Conservation (phyloP, 1,140 invertebrate genomes). For the Psilanteris sp. region DNA sequence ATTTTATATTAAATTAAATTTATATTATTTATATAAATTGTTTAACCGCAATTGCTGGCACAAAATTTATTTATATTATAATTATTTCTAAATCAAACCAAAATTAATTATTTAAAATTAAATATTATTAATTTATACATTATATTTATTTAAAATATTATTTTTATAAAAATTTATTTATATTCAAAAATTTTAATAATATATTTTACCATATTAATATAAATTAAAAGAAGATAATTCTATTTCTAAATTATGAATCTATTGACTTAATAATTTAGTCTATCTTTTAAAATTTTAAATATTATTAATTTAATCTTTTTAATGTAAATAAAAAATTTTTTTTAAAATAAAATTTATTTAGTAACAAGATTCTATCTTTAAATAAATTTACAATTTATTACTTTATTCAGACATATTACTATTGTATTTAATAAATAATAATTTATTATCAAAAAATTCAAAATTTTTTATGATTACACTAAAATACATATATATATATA, state of each 20-base stretch:
- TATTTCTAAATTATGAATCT: constrained; percentile 37
- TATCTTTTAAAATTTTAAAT: constrained; percentile 19
- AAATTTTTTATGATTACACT: too few species aligned
- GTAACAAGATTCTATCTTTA: neutral
- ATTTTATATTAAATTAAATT: constrained; percentile 58
- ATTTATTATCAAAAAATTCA: too few species aligned
- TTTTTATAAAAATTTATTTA: constrained; percentile 12
- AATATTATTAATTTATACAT: constrained; percentile 2
- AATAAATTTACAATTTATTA: constrained; percentile 6
- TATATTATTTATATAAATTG: constrained; percentile 23
- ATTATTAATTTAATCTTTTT: constrained; percentile 18
- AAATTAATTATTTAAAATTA: too few species aligned
- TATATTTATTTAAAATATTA: constrained; percentile 8
- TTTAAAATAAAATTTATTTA: constrained; percentile 22
- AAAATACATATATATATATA: too few species aligned
- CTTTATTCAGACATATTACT: constrained; percentile 12
- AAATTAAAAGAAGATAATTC: constrained; percentile 3
- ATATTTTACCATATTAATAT: constrained; percentile 20
- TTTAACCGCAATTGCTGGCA: constrained; percentile 59
- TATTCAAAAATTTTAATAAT: constrained; percentile 12
- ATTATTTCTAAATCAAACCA: constrained; percentile 3
- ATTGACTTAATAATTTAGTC: constrained; percentile 22
- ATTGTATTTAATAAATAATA: neutral
- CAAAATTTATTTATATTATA: constrained; percentile 14
- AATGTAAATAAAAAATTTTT: constrained; percentile 38